A percentile compares a stretch with the other conserved stretches of the same genome.
These are phyloP conservation scores for Acanthisitta chloris DNA, from an alignment of 2,113 vertebrate species.

Conservation along the genomic window DNA sequence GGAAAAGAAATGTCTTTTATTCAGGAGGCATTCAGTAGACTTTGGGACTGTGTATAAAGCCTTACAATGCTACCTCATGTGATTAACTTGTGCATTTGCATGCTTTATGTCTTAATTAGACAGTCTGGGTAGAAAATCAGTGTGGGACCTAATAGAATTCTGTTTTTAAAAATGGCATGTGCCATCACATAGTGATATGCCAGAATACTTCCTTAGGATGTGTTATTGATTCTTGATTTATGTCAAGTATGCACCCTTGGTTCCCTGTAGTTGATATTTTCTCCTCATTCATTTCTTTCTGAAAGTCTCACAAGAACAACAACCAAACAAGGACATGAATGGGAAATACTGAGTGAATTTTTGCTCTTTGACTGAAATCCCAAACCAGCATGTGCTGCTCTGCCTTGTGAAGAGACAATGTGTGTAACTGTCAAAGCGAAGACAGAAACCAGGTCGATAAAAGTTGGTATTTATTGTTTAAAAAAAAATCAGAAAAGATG, in stretches of 20 bases:
- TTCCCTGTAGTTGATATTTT: not conserved
- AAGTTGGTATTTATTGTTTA: not conserved
- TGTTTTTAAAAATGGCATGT: not conserved
- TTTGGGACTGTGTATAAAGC: not conserved
- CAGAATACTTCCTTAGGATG: not conserved
- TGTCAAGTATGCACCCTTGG: not conserved
- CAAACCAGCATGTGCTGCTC: not conserved
- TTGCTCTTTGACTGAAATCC: not conserved
- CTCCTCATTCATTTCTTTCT: not conserved
- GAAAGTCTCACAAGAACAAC: not conserved
- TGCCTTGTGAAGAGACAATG: not conserved
- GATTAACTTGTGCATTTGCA: not conserved
- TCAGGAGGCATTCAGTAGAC: not conserved
- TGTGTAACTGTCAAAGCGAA: not conserved
- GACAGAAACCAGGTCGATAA: not conserved
- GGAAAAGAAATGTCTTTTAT: not conserved
- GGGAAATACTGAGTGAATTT: not conserved
- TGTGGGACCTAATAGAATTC: not conserved
- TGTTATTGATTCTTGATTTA: not conserved
- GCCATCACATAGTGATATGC: not conserved
- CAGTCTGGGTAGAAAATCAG: not conserved
- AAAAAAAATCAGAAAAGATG: accelerated
- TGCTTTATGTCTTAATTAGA: not conserved
- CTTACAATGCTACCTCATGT: not conserved
- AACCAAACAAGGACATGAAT: not conserved